These are phyloP conservation scores for Yponomeuta evonymella DNA, from an alignment of 2,888 invertebrate genomes.

Conservation along the genomic window DNA sequence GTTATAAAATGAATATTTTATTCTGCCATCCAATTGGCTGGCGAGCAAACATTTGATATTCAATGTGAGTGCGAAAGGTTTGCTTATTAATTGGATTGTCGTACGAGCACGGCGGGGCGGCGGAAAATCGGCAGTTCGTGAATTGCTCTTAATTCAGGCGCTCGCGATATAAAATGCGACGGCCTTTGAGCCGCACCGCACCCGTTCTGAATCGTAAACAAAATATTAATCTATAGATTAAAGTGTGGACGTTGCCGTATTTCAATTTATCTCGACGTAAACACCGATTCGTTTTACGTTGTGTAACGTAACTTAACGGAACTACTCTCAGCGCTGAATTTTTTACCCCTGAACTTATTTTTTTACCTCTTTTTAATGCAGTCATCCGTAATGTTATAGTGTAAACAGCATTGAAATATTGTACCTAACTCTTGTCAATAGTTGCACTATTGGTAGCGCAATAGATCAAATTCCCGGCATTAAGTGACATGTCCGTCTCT, in stretches of 20 bases:
- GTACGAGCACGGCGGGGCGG: conserved; percentile 41
- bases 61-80: conserved; percentile 64
- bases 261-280: conserved; percentile 10
- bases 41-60: conserved; percentile 63
- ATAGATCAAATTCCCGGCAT: too few species aligned
- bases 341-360: too few species aligned
- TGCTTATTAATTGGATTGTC: conserved; percentile 70
- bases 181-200: conserved; percentile 36
- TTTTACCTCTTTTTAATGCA: too few species aligned
- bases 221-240: conserved; percentile 35
- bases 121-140: conserved; percentile 54
- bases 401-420: too few species aligned
- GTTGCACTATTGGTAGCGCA: too few species aligned
- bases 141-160: conserved; percentile 59
- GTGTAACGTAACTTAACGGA: not conserved
- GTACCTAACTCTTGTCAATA: too few species aligned
- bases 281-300: not conserved
- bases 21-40: conserved; percentile 50
- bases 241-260: conserved; percentile 17
- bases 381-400: too few species aligned
- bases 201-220: conserved; percentile 49
- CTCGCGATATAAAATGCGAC: conserved; percentile 48
- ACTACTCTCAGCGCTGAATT: not conserved
- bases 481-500: too few species aligned
- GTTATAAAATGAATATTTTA: conserved; percentile 67